Percentiles rank a stretch among this genome's conserved stretches.
Conservation (phyloP, 1,140 invertebrate genomes). For the Physella acuta region DNA sequence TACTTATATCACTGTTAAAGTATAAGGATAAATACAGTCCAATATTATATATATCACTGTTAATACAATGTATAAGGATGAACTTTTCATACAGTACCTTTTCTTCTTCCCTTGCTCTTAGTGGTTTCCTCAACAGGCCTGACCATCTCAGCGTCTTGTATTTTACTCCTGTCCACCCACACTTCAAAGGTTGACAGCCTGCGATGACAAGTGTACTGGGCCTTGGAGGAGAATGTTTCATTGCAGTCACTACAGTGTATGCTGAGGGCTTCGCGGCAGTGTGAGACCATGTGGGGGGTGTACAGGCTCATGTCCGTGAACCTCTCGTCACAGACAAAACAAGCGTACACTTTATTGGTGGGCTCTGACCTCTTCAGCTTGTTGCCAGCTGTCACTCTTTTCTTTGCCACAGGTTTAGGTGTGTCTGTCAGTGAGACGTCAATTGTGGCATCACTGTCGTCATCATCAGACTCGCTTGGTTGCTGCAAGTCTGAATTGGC, state of each 20-base stretch:
- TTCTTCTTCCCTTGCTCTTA: no score
- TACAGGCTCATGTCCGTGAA: not conserved
- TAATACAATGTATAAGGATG: no score
- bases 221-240: not conserved
- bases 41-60: no score
- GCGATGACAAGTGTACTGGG: not conserved
- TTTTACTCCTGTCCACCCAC: not conserved
- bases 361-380: not conserved
- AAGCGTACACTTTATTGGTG: conserved; percentile 11
- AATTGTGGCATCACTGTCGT: conserved; percentile 12
- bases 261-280: not conserved
- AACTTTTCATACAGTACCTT: no score
- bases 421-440: not conserved
- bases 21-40: no score
- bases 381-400: not conserved
- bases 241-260: conserved; percentile 10
- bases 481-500: no score
- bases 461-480: not conserved
- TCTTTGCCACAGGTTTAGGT: not conserved
- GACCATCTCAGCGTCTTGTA: no score
- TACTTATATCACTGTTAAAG: no score
- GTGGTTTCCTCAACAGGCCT: no score
- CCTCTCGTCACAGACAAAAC: conserved; percentile 18
- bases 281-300: not conserved
- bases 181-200: conserved; percentile 21